A percentile compares a stretch with the other conserved stretches of the same genome.
These are phyloP conservation scores for Schizotus pectinicornis DNA, from an alignment of 2,888 invertebrate genomes.

Conservation along the genomic window DNA sequence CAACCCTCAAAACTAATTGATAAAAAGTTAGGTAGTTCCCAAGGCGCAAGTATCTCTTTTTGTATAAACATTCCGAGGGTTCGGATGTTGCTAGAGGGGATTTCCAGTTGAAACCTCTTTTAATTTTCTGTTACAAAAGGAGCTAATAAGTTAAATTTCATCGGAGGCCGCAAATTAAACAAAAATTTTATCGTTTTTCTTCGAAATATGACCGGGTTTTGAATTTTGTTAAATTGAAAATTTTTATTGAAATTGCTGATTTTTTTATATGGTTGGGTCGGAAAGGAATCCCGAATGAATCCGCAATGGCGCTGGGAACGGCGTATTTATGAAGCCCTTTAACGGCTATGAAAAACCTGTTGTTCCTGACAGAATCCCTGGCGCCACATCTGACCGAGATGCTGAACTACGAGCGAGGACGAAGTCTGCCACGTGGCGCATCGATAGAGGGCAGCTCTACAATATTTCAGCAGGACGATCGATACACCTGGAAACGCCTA, in stretches of 20 bases:
- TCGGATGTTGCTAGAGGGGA: constrained; percentile 18
- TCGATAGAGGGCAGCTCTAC: constrained; percentile 44
- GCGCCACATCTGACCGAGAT: constrained; percentile 35
- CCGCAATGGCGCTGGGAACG: no score
- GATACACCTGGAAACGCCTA: constrained; percentile 47
- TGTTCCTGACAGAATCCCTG: constrained; percentile 23
- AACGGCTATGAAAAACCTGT: constrained; percentile 13
- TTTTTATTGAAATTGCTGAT: not conserved
- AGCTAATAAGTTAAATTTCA: constrained; percentile 39
- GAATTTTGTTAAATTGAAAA: no score
- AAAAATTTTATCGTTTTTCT: constrained; percentile 4
- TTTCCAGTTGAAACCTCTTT: constrained; percentile 25
- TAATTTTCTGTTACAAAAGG: constrained; percentile 38
- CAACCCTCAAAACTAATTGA: constrained; percentile 24
- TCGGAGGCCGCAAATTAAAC: constrained; percentile 2
- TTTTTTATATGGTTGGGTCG: not conserved
- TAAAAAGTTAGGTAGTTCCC: constrained; percentile 24
- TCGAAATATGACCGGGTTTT: no score
- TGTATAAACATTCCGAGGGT: constrained; percentile 22
- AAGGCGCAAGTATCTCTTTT: constrained; percentile 16
- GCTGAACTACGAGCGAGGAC: constrained; percentile 34
- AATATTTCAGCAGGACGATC: constrained; percentile 38
- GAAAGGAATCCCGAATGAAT: no score
- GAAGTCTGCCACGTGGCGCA: constrained; percentile 18
- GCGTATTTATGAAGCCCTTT: constrained; percentile 1